Evolutionary conservation across 2,888 invertebrate species (phyloP).

Genomic region (Polyommatus icarus): DNA sequence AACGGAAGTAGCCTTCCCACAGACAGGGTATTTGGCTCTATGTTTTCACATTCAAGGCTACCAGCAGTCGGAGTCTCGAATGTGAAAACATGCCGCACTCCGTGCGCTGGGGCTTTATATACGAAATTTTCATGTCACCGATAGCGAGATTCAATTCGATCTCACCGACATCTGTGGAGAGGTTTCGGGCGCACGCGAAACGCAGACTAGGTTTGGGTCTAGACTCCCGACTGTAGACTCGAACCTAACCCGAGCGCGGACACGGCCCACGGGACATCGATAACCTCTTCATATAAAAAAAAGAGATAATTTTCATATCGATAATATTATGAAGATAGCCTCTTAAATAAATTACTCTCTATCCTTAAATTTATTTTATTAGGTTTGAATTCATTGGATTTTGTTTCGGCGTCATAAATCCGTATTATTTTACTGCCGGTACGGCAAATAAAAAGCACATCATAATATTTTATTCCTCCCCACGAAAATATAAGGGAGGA

Average conservation of each 20-base stretch:
- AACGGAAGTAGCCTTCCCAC: background rate
- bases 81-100: background rate
- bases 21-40: background rate
- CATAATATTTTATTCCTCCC: slow-evolving; percentile 34
- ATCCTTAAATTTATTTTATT: background rate
- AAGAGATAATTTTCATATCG: too few species aligned
- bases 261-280: too few species aligned
- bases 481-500: slow-evolving; percentile 51
- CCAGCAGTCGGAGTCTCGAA: background rate
- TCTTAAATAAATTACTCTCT: background rate
- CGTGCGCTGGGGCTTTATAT: background rate
- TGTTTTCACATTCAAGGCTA: background rate
- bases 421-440: slow-evolving; percentile 21
- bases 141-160: background rate
- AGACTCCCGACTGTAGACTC: background rate
- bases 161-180: background rate
- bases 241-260: background rate
- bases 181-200: background rate
- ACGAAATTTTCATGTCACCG: background rate
- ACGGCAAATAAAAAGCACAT: slow-evolving; percentile 33
- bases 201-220: background rate
- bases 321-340: too few species aligned
- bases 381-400: slow-evolving; percentile 24
- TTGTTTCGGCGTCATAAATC: slow-evolving; percentile 5
- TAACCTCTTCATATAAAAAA: too few species aligned